Conservation (phyloP, 2,113 vertebrate genomes). For the Clarias batrachus region DNA sequence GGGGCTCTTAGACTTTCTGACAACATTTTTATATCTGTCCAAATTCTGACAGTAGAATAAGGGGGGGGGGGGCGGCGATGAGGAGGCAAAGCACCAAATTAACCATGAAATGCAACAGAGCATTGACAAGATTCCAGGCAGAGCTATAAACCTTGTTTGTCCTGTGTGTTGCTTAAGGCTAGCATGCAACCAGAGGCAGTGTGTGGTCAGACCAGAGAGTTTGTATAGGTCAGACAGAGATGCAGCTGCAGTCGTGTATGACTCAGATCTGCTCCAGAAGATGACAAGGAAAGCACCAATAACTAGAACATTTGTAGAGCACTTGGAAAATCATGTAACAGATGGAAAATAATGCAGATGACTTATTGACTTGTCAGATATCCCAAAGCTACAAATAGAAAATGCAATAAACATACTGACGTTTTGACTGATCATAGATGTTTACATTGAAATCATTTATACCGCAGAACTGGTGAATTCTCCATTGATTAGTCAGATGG, state of each 20-base stretch:
- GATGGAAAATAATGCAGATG: conserved; percentile 39
- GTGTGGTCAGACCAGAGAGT: conserved; percentile 36
- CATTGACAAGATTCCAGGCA: conserved; percentile 26
- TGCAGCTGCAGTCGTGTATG: conserved; percentile 23
- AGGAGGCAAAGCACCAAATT: conserved; percentile 36
- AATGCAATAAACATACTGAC: background rate
- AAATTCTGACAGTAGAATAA: background rate
- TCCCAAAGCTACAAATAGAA: conserved; percentile 12
- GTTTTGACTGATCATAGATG: background rate
- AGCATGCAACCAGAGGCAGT: conserved; percentile 23
- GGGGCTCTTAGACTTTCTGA: conserved; percentile 2
- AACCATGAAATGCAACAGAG: conserved; percentile 14
- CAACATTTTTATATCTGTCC: background rate
- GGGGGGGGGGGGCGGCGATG: too few relatives aligned
- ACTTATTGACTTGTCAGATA: background rate
- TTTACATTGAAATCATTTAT: background rate
- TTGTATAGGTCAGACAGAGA: conserved; percentile 12
- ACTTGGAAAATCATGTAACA: conserved; percentile 42
- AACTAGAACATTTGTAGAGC: conserved; percentile 15
- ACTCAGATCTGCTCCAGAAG: conserved; percentile 13
- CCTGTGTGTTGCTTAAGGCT: conserved; percentile 15
- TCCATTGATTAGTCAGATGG: background rate
- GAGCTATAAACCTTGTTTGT: conserved; percentile 44
- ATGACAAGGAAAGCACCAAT: conserved; percentile 38
- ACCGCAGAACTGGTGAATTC: background rate